Evolutionary conservation across 2,797 vertebrate genomes (phyloP).

Genomic region (Cirrhinus molitorella): DNA sequence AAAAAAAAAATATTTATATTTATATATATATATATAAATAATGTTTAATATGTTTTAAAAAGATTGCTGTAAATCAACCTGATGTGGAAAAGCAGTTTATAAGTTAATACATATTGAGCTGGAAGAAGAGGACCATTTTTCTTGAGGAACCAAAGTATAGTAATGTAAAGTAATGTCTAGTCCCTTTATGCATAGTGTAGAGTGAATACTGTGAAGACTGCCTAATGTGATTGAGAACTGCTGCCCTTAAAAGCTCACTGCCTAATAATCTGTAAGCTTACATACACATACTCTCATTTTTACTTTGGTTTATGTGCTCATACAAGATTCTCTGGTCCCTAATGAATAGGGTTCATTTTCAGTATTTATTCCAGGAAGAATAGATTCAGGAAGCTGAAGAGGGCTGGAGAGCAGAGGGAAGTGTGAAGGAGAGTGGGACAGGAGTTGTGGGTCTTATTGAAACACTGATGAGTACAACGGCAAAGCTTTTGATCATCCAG

Average conservation of each 20-base stretch:
- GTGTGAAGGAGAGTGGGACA: background rate
- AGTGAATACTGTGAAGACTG: conserved; percentile 39
- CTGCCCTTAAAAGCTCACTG: conserved; percentile 51
- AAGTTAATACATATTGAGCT: conserved; percentile 5
- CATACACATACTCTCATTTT: conserved; percentile 5
- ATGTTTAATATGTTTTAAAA: background rate
- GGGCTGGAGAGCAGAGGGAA: background rate
- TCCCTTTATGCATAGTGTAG: conserved; percentile 22
- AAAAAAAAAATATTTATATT: no score
- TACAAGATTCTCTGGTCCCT: background rate
- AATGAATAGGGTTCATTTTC: background rate
- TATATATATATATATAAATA: background rate
- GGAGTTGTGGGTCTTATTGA: conserved; percentile 15
- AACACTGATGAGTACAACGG: conserved; percentile 57
- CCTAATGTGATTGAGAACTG: conserved; percentile 11
- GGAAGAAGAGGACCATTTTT: conserved; percentile 14
- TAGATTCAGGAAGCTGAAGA: conserved; percentile 2
- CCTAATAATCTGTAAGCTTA: conserved; percentile 57
- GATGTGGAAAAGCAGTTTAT: conserved; percentile 15
- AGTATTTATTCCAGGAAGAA: conserved; percentile 26
- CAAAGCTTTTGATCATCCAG: conserved; percentile 56
- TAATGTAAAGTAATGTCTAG: conserved; percentile 24
- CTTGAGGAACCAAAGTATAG: conserved; percentile 27
- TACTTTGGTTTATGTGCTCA: background rate
- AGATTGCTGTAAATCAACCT: background rate